Conservation (phyloP, 2,113 vertebrate species). For the Columba janthina region DNA sequence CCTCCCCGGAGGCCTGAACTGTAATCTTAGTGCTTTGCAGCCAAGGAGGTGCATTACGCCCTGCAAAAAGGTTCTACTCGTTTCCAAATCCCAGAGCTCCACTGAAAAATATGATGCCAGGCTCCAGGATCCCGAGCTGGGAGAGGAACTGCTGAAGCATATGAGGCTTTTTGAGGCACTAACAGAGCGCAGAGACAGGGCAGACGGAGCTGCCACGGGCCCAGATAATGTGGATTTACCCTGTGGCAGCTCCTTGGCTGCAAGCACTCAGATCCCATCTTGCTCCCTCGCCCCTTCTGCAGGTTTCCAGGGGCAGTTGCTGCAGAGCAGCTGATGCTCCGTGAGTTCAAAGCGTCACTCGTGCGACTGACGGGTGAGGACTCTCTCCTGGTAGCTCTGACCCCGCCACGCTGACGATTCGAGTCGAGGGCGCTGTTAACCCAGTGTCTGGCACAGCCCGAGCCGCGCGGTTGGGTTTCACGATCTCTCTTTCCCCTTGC, state of each 20-base stretch:
- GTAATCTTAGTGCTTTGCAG: conserved; percentile 33
- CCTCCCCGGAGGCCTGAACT: not conserved
- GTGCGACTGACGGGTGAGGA: not conserved
- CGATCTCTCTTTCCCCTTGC: not conserved
- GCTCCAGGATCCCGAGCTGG: not conserved
- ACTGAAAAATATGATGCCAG: not conserved
- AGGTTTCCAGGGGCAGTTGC: not conserved
- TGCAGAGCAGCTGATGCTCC: not conserved
- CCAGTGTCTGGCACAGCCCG: not conserved
- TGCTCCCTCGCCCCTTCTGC: not conserved
- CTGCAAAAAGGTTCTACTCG: not conserved
- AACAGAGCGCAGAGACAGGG: not conserved
- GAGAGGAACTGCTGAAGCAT: not conserved
- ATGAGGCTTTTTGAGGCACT: not conserved
- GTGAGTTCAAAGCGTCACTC: not conserved
- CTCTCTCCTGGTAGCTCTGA: not conserved
- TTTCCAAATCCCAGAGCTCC: not conserved
- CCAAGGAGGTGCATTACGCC: not conserved
- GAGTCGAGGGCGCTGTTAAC: not conserved
- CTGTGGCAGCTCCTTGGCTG: not conserved
- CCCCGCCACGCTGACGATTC: rapidly evolving
- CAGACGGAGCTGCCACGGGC: not conserved
- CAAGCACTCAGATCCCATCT: not conserved
- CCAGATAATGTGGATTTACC: not conserved
- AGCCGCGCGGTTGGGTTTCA: not conserved